Evolutionary conservation across 1,140 invertebrate species (phyloP).

Genomic region (Amphibalanus amphitrite): DNA sequence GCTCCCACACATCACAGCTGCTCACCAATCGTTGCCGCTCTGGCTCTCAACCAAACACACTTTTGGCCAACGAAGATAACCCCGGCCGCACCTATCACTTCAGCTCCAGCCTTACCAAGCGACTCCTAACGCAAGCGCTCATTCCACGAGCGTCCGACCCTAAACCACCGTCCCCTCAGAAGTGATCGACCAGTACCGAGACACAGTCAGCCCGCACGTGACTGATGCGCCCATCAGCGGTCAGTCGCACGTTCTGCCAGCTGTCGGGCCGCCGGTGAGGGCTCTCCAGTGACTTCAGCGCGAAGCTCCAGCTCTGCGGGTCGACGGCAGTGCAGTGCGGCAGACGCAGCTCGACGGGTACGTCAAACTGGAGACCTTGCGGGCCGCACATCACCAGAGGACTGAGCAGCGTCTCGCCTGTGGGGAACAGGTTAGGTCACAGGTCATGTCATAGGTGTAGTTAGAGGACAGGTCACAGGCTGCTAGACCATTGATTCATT

Average conservation of each 20-base stretch:
- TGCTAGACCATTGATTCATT: too few relatives aligned
- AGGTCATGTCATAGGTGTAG: too few relatives aligned
- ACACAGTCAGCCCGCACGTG: slow-evolving; percentile 48
- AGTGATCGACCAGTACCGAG: slow-evolving; percentile 75
- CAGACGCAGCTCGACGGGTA: slow-evolving; percentile 59
- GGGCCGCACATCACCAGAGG: slow-evolving; percentile 91
- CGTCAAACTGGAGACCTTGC: slow-evolving; percentile 67
- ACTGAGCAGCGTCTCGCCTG: slow-evolving; percentile 79
- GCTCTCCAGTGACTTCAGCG: slow-evolving; percentile 58
- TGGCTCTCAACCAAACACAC: too few relatives aligned
- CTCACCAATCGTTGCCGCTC: too few relatives aligned
- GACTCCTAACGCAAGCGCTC: too few relatives aligned
- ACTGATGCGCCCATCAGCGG: slow-evolving; percentile 25
- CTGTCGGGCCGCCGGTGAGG: slow-evolving; percentile 51
- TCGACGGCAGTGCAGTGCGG: slow-evolving; percentile 34
- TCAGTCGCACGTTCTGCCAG: slow-evolving; percentile 41
- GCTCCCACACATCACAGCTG: too few relatives aligned
- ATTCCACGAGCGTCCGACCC: too few relatives aligned
- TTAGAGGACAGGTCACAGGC: too few relatives aligned
- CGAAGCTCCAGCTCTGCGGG: slow-evolving; percentile 35
- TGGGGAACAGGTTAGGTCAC: slow-evolving; percentile 8
- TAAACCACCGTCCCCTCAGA: slow-evolving; percentile 32
- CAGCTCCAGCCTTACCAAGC: too few relatives aligned
- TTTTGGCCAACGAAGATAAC: too few relatives aligned
- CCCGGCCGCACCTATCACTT: too few relatives aligned